Evolutionary conservation across 2,113 vertebrate species (phyloP), one percentile per base, ranked within the genome.

Genomic region (Herpetotheres cachinnans): DNA sequence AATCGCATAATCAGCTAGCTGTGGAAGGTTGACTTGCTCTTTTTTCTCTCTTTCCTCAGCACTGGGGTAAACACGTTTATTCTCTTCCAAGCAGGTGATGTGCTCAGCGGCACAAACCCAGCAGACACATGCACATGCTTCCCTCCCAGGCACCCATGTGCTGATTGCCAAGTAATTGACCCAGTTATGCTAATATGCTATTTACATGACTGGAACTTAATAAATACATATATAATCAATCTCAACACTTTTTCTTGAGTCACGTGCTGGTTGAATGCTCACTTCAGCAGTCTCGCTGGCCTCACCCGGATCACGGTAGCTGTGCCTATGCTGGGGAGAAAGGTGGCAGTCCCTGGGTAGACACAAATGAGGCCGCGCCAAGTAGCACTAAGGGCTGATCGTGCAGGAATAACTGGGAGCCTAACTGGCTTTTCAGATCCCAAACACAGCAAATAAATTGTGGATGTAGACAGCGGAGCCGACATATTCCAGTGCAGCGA

Each of bases 81-180:
- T 90, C 79, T 76, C 59, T 65, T 29, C 55, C 13, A 8, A 71
- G 95, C 95, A 85, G 96, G 97, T 94, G 96, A 97, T 93, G 85
- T 40, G 70, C 56, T 93, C 62, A 54, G 78, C 90, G 86, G 90
- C 89, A 90, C 78, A 46, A 36, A 50, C 11, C 36, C 62, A 66
- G 87, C 93, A 95, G 94, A 54, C 77, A 69, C 27, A 3, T 10
- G 88, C 82, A 91, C 91, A 89, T 13, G 58, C 61, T 56, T 77
- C 85, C 85, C 83, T 95, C 89, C 92, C 93, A 69, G 95, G 77
- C 67, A 76, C 40, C 59, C 77, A 56, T 17, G 95, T 94, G 93
- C 93, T 36, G 13, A 66, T 90, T 69, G 88, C 91, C 95, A 92
- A 86, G 95, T 71, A 92, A 95, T 69, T 94, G 97, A 94, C 95